Evolutionary conservation across 35 echinoderm and acorn worm genomes (phyloP).

Genomic region (Acanthaster planci): DNA sequence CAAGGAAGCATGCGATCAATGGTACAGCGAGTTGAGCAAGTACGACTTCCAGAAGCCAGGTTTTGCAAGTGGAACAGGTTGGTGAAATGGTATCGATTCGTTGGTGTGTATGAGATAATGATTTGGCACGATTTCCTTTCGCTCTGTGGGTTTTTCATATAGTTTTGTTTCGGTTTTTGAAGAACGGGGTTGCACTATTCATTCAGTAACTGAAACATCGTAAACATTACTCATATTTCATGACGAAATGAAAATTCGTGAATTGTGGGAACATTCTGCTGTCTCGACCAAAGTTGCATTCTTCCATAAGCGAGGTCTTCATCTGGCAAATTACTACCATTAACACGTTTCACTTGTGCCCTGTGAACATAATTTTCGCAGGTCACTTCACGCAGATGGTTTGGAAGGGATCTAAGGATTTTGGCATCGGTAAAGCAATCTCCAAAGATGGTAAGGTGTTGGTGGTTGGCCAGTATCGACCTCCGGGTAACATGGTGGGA

Average conservation of each 20-base stretch:
- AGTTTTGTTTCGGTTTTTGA: too few species aligned
- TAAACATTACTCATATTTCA: too few species aligned
- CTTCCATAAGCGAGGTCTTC: too few species aligned
- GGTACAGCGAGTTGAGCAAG: constrained; percentile 88
- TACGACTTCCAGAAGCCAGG: constrained; percentile 93
- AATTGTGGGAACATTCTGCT: too few species aligned
- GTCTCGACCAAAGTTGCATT: too few species aligned
- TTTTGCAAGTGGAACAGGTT: constrained; percentile 89
- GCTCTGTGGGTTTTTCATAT: too few species aligned
- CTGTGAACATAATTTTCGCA: background rate
- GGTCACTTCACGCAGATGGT: constrained; percentile 99
- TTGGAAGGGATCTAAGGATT: constrained; percentile 85
- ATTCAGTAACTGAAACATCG: too few species aligned
- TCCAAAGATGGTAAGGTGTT: constrained; percentile 77
- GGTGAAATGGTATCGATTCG: background rate
- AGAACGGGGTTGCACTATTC: too few species aligned
- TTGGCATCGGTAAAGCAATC: constrained; percentile 92
- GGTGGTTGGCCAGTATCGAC: constrained; percentile 85
- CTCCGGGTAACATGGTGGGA: constrained; percentile 87
- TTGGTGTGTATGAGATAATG: background rate
- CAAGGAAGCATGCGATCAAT: constrained; percentile 77
- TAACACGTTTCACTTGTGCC: background rate
- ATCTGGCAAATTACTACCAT: too few species aligned
- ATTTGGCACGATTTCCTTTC: background rate
- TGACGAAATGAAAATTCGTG: too few species aligned